Evolutionary conservation across 2,888 invertebrate species (phyloP), one percentile per base, ranked within the genome.

Genomic region (Myopa testacea): DNA sequence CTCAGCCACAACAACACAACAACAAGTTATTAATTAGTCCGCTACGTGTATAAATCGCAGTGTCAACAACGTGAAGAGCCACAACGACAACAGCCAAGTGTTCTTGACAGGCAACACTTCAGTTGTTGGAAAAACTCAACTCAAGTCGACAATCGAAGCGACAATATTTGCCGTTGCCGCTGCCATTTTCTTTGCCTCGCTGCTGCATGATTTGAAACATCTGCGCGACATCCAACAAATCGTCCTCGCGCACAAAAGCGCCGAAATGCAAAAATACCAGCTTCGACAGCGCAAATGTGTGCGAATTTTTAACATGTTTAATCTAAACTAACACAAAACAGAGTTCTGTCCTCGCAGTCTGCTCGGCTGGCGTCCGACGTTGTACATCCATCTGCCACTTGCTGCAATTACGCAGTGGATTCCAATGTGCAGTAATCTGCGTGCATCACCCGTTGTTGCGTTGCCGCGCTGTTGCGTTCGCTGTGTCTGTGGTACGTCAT

Each of bases 211-310:
- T 76, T 75, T 70, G 76, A 63, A 78, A 78, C 79, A 79, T 75
- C 77, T 79, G 75, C 79, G 78, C 79, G 79, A 79, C 79, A 79
- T 74, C 26, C 70, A 74, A 76, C 79, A 79, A 79, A 79, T 78
- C 73, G 79, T 77, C 65, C 63, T 58, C 38, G 19, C 58, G 19
- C 37, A 75, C 40, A 40, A 69, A 69, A 60, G 14, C 38, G 45
- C 19, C 50, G 12, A 52, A 75, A 4, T 69, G 75, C 58, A 19
- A 62, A 62, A 58, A 52, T 37, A 12, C 26, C 55, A 55, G 52
- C 55, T 6, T 71, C 58, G 37, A 60, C 6, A 34, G 1, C 26
- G 19, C 14, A 19, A 75, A 58, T 67, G 37, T 40, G 67, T 67
- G 67, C 19, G 67, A 19, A 67, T 67, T 38, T 58, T 63, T 65